phyloP scores from a whole-genome alignment of 2,797 vertebrate genomes.

The Hydrocynus forskahlii region DNA sequence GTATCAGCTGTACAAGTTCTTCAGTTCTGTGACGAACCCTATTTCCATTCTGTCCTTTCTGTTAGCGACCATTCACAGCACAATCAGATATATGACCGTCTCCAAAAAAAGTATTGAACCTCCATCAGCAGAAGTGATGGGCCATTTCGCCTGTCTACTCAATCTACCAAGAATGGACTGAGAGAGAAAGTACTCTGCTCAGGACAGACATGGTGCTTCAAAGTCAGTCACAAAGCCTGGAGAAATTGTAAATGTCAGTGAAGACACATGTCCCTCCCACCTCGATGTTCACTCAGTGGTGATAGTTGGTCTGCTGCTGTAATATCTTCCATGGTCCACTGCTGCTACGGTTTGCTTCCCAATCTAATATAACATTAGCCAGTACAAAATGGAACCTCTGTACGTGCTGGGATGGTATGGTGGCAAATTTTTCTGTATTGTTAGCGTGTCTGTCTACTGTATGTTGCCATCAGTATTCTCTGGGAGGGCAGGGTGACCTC shows the following conservation, averaged over 20 bases:
- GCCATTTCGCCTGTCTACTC: constrained; percentile 6
- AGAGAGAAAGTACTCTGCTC: constrained; percentile 17
- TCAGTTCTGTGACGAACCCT: not conserved
- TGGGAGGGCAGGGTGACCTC: no score
- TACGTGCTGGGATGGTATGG: no score
- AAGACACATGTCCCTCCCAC: constrained; percentile 22
- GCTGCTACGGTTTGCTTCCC: constrained; percentile 24
- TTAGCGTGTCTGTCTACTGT: no score
- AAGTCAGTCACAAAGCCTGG: constrained; percentile 26
- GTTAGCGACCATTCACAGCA: not conserved
- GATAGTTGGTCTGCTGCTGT: constrained; percentile 38
- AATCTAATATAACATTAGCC: no score
- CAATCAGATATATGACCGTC: not conserved
- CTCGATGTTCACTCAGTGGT: constrained; percentile 18
- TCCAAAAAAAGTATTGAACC: constrained; percentile 10
- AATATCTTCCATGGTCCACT: constrained; percentile 22
- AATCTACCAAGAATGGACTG: not conserved
- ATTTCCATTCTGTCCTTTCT: not conserved
- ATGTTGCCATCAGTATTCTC: no score
- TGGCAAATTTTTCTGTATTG: no score
- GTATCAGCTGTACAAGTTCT: not conserved
- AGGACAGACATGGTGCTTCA: constrained; percentile 6
- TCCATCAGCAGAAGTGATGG: not conserved
- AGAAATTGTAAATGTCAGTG: constrained; percentile 22
- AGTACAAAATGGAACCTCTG: no score